These are phyloP conservation scores for Babylonia areolata DNA, from an alignment of 1,140 invertebrate species.

Conservation along the genomic window DNA sequence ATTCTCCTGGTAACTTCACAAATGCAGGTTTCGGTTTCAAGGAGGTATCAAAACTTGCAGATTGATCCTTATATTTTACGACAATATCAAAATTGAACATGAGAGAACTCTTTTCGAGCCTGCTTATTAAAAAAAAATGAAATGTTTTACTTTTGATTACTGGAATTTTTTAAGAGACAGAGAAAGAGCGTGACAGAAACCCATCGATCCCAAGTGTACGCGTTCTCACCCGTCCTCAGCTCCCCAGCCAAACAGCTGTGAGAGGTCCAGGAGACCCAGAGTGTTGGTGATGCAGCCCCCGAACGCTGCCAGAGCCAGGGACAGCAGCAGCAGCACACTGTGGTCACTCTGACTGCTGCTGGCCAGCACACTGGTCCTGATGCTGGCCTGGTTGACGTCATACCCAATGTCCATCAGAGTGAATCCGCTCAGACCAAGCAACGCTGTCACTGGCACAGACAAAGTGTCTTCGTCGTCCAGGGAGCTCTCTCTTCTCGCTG, in stretches of 20 bases:
- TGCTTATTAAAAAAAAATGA: no score
- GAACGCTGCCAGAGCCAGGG: background rate
- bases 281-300: background rate
- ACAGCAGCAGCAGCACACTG: background rate
- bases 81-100: no score
- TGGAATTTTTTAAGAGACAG: no score
- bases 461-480: background rate
- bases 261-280: conserved; percentile 3
- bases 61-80: no score
- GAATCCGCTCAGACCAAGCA: background rate
- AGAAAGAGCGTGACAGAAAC: background rate
- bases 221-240: background rate
- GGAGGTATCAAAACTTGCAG: no score
- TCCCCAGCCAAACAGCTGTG: background rate
- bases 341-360: background rate
- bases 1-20: no score
- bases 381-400: background rate
- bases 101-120: no score
- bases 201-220: no score
- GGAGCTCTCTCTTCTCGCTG: background rate
- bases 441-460: background rate
- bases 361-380: conserved; percentile 15
- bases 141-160: no score
- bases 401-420: conserved; percentile 12
- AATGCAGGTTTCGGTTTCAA: no score